These are phyloP conservation scores for Phalloptychus januarius DNA, from an alignment of 2,797 vertebrate genomes.

Conservation along the genomic window DNA sequence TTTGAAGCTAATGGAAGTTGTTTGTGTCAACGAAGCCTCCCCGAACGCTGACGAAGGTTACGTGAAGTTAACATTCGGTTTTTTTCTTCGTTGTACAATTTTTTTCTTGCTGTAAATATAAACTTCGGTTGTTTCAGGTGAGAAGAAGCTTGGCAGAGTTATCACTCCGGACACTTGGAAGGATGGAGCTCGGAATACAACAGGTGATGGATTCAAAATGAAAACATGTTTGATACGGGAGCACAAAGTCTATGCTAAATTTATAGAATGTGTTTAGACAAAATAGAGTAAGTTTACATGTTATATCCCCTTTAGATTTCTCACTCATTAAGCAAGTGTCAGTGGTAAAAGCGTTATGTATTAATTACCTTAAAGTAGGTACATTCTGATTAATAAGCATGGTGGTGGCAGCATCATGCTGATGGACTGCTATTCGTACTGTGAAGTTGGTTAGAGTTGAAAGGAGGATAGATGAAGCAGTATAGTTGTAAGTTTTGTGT, in stretches of 20 bases:
- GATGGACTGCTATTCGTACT: neutral
- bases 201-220: constrained; percentile 78
- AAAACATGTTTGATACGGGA: neutral
- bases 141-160: constrained; percentile 96
- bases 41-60: neutral
- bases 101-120: neutral
- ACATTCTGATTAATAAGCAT: neutral
- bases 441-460: neutral
- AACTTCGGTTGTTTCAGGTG: constrained; percentile 79
- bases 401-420: neutral
- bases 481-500: neutral
- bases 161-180: constrained; percentile 99
- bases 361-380: neutral
- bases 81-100: neutral
- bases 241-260: neutral
- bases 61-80: constrained; percentile 10
- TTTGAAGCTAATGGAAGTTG: neutral
- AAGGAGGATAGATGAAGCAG: neutral
- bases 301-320: neutral
- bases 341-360: neutral
- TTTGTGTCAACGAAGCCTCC: neutral
- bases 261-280: neutral
- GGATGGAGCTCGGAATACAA: constrained; percentile 96
- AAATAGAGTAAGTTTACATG: neutral
- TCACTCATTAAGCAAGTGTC: neutral